These are phyloP conservation scores for Ciconia nigra DNA, from an alignment of 2,797 vertebrate species.

Conservation along the genomic window DNA sequence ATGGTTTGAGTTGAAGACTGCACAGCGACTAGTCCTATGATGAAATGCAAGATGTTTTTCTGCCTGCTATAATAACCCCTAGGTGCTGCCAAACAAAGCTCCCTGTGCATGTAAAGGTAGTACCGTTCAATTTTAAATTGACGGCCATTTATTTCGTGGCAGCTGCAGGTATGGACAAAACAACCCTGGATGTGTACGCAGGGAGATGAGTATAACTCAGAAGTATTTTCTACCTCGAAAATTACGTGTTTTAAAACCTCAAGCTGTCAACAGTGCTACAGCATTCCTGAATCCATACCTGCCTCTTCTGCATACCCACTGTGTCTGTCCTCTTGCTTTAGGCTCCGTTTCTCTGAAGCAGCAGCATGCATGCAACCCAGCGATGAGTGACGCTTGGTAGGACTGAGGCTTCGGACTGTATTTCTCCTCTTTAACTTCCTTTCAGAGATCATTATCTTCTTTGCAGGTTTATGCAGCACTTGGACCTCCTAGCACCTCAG, in stretches of 20 bases:
- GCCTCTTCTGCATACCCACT: background rate
- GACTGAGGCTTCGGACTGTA: background rate
- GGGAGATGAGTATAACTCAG: background rate
- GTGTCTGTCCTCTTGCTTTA: background rate
- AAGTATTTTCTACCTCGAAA: background rate
- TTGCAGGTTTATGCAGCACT: background rate
- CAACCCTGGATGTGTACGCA: rapidly evolving
- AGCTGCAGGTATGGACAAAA: background rate
- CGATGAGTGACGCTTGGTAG: background rate
- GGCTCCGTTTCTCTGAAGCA: background rate
- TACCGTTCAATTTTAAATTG: background rate
- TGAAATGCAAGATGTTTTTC: background rate
- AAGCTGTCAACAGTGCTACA: background rate
- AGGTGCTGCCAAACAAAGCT: background rate
- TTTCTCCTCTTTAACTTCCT: background rate
- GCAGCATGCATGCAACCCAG: background rate
- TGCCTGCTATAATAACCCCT: background rate
- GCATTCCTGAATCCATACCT: background rate
- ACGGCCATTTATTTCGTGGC: background rate
- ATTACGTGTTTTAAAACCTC: background rate
- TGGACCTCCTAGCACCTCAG: background rate
- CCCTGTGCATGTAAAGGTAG: rapidly evolving
- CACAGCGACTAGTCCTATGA: background rate
- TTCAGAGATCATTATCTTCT: background rate
- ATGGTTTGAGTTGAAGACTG: background rate